These are phyloP conservation scores for Amblyraja radiata DNA, from an alignment of 2,797 vertebrate species.

Conservation along the genomic window DNA sequence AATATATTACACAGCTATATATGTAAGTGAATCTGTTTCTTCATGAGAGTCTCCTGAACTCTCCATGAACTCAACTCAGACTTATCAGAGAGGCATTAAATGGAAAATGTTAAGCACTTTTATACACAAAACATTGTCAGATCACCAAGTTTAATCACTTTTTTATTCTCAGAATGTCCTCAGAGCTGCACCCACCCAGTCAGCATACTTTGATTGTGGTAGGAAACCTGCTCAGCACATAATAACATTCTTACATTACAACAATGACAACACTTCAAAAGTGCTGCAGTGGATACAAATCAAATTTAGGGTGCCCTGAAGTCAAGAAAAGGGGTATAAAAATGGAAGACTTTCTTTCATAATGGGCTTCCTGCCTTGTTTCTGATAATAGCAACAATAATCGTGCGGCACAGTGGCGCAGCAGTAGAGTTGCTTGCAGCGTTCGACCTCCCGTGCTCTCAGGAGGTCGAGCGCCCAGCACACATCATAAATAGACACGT, in stretches of 20 bases:
- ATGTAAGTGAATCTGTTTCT: neutral
- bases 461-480: no score
- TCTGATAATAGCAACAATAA: no score
- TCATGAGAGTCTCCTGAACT: neutral
- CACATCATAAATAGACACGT: no score
- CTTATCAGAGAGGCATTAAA: slow-evolving; percentile 10
- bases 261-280: no score
- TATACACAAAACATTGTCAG: neutral
- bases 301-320: no score
- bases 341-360: no score
- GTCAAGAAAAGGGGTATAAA: no score
- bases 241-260: neutral
- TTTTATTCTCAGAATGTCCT: neutral
- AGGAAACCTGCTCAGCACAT: neutral
- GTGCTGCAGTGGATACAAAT: no score
- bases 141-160: neutral
- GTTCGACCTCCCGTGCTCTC: no score
- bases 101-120: slow-evolving; percentile 9
- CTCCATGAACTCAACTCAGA: neutral
- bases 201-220: neutral
- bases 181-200: neutral
- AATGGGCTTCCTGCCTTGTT: no score
- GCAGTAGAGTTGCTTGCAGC: no score
- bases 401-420: no score
- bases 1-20: slow-evolving; percentile 3